Evolutionary conservation across 2,888 invertebrate species (phyloP).

Genomic region (Periphyllus acericola): DNA sequence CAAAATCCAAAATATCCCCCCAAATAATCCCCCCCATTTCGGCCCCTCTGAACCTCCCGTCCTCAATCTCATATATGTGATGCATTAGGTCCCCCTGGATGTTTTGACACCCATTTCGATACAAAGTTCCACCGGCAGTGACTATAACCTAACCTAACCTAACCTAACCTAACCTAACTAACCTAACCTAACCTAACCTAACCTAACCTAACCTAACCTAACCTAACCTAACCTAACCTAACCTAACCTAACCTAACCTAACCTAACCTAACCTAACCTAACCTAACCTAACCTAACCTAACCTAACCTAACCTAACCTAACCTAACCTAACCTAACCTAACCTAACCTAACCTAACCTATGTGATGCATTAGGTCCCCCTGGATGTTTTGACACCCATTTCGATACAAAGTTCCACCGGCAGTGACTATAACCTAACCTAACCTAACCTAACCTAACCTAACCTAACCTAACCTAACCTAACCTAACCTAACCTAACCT

Average conservation of each 20-base stretch:
- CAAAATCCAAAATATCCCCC: no score
- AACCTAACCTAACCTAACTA: conserved; percentile 22
- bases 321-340: conserved; percentile 15
- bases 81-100: no score
- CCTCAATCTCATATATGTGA: no score
- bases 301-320: conserved; percentile 64
- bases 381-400: conserved; percentile 54
- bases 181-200: conserved; percentile 47
- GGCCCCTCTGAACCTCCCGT: no score
- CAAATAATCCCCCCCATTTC: no score
- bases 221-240: conserved; percentile 46
- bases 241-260: conserved; percentile 22
- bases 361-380: no score
- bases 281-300: conserved; percentile 61
- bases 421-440: conserved; percentile 52
- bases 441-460: conserved; percentile 51
- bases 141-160: conserved; percentile 27
- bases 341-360: conserved; percentile 13
- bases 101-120: no score
- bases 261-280: conserved; percentile 10
- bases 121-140: no score
- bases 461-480: conserved; percentile 39
- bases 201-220: conserved; percentile 41
- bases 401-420: no score
- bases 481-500: conserved; percentile 59